Percentiles rank a stretch among this genome's conserved stretches.
Conservation (phyloP, 2,888 invertebrate genomes). For the Atethmia centrago region DNA sequence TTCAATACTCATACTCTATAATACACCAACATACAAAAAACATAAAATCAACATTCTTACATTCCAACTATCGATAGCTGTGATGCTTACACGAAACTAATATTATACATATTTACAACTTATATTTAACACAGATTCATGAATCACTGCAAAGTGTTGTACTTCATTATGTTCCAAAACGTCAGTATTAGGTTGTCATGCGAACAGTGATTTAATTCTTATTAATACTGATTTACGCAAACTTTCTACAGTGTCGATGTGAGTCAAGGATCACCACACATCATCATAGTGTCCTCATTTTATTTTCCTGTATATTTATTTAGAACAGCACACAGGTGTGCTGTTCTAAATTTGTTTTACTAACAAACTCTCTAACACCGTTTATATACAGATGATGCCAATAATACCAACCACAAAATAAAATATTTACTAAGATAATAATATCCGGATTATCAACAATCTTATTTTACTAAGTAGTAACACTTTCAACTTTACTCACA, state of each 20-base stretch:
- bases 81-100: slow-evolving; percentile 74
- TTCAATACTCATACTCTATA: slow-evolving; percentile 43
- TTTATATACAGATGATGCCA: slow-evolving; percentile 66
- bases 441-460: slow-evolving; percentile 72
- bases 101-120: slow-evolving; percentile 76
- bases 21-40: slow-evolving; percentile 58
- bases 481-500: slow-evolving; percentile 74
- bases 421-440: slow-evolving; percentile 77
- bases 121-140: slow-evolving; percentile 73
- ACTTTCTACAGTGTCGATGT: slow-evolving; percentile 33
- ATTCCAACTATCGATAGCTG: slow-evolving; percentile 66
- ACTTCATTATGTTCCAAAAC: slow-evolving; percentile 52
- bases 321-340: no score
- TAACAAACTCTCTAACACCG: slow-evolving; percentile 65
- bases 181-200: slow-evolving; percentile 58
- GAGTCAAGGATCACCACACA: slow-evolving; percentile 35
- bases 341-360: slow-evolving; percentile 56
- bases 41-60: slow-evolving; percentile 59
- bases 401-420: slow-evolving; percentile 80
- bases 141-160: slow-evolving; percentile 70
- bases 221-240: slow-evolving; percentile 78
- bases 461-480: slow-evolving; percentile 67
- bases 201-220: slow-evolving; percentile 63
- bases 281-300: slow-evolving; percentile 46
- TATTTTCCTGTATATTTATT: slow-evolving; percentile 51